These are phyloP conservation scores for Onychomys leucogaster DNA, from an alignment of 2,797 vertebrate genomes.

Conservation along the genomic window DNA sequence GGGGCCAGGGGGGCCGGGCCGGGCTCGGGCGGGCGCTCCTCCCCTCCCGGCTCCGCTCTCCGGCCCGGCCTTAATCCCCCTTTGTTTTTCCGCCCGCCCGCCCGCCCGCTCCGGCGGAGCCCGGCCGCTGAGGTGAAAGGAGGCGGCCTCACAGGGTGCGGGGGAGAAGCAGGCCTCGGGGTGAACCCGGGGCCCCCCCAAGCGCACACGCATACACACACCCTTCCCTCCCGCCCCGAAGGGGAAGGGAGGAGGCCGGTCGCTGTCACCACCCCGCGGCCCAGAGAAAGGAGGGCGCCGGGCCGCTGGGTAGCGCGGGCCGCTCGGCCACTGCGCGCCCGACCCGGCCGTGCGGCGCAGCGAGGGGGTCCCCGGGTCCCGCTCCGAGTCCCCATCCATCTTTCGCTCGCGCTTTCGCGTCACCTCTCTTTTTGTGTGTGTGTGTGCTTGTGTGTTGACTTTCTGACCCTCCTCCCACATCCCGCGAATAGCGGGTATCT, in stretches of 20 bases:
- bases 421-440: slow-evolving; percentile 55
- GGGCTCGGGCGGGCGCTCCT: slow-evolving; percentile 81
- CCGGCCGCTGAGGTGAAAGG: slow-evolving; percentile 78
- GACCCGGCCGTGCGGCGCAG: slow-evolving; percentile 8
- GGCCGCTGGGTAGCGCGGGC: slow-evolving; percentile 54
- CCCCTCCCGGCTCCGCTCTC: slow-evolving; percentile 80
- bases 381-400: background rate
- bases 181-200: slow-evolving; percentile 77
- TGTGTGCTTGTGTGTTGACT: slow-evolving; percentile 61
- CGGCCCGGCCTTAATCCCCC: slow-evolving; percentile 84
- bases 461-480: slow-evolving; percentile 70
- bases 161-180: slow-evolving; percentile 81
- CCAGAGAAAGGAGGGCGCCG: slow-evolving; percentile 77
- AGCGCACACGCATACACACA: slow-evolving; percentile 77
- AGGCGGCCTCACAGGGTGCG: slow-evolving; percentile 82
- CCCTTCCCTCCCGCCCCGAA: slow-evolving; percentile 69
- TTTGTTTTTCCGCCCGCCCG: slow-evolving; percentile 84
- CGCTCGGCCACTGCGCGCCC: slow-evolving; percentile 31
- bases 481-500: slow-evolving; percentile 74
- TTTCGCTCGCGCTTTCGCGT: background rate
- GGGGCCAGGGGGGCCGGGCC: slow-evolving; percentile 82
- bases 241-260: slow-evolving; percentile 80
- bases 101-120: slow-evolving; percentile 80
- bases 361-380: slow-evolving; percentile 28
- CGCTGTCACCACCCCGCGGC: slow-evolving; percentile 80